These are phyloP conservation scores for Macroramphosus scolopax DNA, from an alignment of 2,797 vertebrate genomes.

Conservation along the genomic window DNA sequence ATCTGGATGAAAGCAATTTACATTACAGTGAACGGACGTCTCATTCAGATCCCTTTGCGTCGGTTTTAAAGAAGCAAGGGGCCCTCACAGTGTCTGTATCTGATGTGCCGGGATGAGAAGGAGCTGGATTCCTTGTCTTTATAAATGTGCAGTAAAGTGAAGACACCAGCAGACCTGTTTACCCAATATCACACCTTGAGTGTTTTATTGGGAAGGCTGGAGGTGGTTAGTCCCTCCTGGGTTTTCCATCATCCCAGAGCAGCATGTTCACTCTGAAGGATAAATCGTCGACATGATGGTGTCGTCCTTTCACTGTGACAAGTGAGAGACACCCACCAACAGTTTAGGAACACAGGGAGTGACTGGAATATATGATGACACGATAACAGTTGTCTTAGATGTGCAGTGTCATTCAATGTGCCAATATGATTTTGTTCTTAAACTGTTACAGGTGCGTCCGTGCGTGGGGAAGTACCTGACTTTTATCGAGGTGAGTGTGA, in stretches of 20 bases:
- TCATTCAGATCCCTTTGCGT: too few species aligned
- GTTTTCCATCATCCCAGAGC: too few species aligned
- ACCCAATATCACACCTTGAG: neutral
- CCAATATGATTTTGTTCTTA: constrained; percentile 23
- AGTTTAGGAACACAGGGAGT: neutral
- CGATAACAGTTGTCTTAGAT: neutral
- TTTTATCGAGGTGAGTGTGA: constrained; percentile 72
- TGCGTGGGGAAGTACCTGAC: constrained; percentile 35
- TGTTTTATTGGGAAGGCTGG: neutral
- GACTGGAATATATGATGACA: neutral
- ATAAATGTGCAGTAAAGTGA: neutral
- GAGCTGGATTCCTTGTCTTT: neutral
- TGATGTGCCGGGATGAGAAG: too few species aligned
- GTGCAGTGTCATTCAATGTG: constrained; percentile 2
- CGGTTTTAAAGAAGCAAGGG: too few species aligned
- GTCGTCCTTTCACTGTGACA: too few species aligned
- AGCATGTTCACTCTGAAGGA: too few species aligned
- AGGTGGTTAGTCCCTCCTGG: too few species aligned
- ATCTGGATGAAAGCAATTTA: too few species aligned
- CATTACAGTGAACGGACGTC: too few species aligned
- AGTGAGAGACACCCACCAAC: too few species aligned
- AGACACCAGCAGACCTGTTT: neutral
- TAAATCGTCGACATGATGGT: too few species aligned
- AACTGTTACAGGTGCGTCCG: constrained; percentile 56
- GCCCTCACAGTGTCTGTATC: too few species aligned